These are phyloP conservation scores for Sphecodes monilicornis DNA, from an alignment of 2,888 invertebrate species.

Conservation along the genomic window DNA sequence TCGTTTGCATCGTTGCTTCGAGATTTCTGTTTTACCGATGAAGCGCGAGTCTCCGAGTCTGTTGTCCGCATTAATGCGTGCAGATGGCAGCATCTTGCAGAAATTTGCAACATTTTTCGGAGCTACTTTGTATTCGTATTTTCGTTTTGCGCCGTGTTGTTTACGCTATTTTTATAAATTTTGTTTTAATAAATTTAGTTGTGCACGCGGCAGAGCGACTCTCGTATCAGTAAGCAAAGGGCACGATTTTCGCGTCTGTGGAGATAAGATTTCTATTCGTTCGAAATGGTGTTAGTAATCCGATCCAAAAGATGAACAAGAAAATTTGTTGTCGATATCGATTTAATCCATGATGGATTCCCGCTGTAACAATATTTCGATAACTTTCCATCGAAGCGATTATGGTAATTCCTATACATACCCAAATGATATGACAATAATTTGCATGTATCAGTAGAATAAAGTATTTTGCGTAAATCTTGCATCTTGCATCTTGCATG, in stretches of 20 bases:
- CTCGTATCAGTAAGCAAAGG: no score
- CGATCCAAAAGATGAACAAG: neutral
- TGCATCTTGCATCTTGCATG: neutral
- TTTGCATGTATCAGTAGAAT: neutral
- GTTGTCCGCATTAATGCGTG: conserved; percentile 41
- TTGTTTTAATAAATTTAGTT: no score
- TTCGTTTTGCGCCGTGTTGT: neutral
- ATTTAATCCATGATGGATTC: neutral
- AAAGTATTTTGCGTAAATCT: neutral
- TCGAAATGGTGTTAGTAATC: neutral
- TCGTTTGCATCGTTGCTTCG: conserved; percentile 4
- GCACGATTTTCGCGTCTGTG: neutral
- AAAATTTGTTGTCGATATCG: neutral
- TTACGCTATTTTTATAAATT: neutral
- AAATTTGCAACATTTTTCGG: conserved; percentile 38
- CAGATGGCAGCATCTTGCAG: conserved; percentile 78
- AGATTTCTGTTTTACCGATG: conserved; percentile 76
- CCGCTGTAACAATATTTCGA: neutral
- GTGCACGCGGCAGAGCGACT: neutral
- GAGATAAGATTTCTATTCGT: neutral
- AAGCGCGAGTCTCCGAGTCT: conserved; percentile 33
- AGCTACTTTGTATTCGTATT: neutral
- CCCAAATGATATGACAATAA: neutral
- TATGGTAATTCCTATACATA: neutral
- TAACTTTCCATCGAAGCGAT: neutral